These are phyloP conservation scores for Oreochromis tanganicae DNA, from an alignment of 2,113 vertebrate species.

Conservation along the genomic window DNA sequence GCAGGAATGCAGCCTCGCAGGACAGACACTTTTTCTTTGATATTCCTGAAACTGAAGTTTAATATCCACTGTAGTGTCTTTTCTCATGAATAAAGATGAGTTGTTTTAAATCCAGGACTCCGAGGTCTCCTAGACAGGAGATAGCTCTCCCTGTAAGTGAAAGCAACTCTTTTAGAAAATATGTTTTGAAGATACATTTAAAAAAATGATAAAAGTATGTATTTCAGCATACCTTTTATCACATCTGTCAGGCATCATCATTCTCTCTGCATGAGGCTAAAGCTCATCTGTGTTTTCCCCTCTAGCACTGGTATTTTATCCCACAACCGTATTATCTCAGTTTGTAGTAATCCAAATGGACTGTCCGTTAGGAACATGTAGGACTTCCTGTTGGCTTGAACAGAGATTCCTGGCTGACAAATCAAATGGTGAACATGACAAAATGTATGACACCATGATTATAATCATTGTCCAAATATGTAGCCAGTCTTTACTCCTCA, in stretches of 20 bases:
- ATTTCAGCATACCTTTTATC: constrained; percentile 54
- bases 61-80: constrained; percentile 11
- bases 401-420: neutral
- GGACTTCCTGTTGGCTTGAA: constrained; percentile 6
- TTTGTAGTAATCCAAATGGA: neutral
- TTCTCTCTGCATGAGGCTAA: neutral
- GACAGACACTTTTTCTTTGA: neutral
- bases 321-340: neutral
- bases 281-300: neutral
- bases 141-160: constrained; percentile 2
- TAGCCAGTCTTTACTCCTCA: neutral
- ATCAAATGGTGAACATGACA: neutral
- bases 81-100: constrained; percentile 51
- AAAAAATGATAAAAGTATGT: constrained; percentile 59
- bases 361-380: neutral
- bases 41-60: constrained; percentile 9
- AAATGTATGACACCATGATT: neutral
- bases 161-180: constrained; percentile 5
- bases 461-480: constrained; percentile 7
- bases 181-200: constrained; percentile 10
- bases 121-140: neutral
- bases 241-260: constrained; percentile 29
- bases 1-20: neutral
- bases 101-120: constrained; percentile 10
- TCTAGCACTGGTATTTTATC: neutral